Conservation (phyloP, 2,888 invertebrate genomes). For the Scotopteryx bipunctaria region DNA sequence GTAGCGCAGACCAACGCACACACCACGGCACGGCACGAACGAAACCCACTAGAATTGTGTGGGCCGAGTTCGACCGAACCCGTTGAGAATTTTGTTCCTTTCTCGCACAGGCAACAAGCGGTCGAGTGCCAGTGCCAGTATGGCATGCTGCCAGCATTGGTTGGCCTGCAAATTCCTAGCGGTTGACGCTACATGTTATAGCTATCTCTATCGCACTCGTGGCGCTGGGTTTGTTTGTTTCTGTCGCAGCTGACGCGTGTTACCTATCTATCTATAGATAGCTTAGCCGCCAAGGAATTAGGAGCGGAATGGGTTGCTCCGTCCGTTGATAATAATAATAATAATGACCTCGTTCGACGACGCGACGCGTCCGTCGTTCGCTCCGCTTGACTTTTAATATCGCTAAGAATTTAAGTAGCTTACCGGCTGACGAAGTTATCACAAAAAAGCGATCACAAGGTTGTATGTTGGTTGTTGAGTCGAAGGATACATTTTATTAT, state of each 20-base stretch:
- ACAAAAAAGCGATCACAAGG: too few relatives aligned
- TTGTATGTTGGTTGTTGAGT: too few relatives aligned
- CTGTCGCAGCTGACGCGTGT: constrained; percentile 29
- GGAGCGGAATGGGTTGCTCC: constrained; percentile 23
- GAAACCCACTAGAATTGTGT: constrained; percentile 35
- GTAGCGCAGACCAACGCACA: background rate
- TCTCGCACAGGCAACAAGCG: constrained; percentile 54
- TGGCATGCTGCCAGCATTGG: constrained; percentile 70
- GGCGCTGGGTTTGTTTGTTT: constrained; percentile 38
- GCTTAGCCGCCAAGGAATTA: constrained; percentile 7
- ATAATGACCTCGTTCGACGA: constrained; percentile 16
- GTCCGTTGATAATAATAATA: constrained; percentile 19
- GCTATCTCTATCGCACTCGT: constrained; percentile 52
- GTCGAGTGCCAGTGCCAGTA: constrained; percentile 52
- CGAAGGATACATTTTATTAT: too few relatives aligned
- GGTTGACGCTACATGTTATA: constrained; percentile 45
- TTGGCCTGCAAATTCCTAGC: constrained; percentile 66
- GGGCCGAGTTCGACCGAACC: constrained; percentile 44
- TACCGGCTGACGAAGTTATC: too few relatives aligned
- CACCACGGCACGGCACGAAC: constrained; percentile 20
- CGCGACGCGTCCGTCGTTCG: too few relatives aligned
- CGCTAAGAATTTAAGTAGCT: too few relatives aligned
- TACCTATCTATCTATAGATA: constrained; percentile 15
- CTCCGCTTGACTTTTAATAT: background rate
- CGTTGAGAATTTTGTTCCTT: constrained; percentile 57